These are phyloP conservation scores for Odontamblyopus lacepedii DNA, from an alignment of 2,797 vertebrate genomes.

Conservation along the genomic window DNA sequence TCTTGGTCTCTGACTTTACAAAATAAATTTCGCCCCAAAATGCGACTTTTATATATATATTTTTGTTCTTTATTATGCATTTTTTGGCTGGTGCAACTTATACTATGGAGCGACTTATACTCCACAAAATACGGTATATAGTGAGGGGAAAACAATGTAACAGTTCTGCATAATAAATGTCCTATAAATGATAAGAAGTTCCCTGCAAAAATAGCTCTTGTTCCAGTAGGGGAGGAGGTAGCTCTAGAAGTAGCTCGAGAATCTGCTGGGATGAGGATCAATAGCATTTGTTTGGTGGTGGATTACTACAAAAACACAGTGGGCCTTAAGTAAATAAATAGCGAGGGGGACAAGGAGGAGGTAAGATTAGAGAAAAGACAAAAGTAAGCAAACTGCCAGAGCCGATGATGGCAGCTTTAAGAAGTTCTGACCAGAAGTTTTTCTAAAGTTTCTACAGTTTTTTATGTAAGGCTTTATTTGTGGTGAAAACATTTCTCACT, in stretches of 20 bases:
- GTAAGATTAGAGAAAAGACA: conserved; percentile 1
- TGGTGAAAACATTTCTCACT: background rate
- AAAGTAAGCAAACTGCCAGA: conserved; percentile 21
- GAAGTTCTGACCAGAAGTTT: conserved; percentile 15
- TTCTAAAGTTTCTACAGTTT: background rate
- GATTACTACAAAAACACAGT: conserved; percentile 60
- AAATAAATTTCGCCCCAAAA: too few species aligned
- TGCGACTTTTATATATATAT: too few species aligned
- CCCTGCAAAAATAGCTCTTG: conserved; percentile 48
- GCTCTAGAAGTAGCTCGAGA: background rate
- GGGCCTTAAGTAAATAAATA: conserved; percentile 47
- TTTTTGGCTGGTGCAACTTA: too few species aligned
- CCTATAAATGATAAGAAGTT: conserved; percentile 55
- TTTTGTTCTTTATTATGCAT: too few species aligned
- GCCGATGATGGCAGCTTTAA: conserved; percentile 19
- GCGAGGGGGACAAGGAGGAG: conserved; percentile 11
- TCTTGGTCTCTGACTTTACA: too few species aligned
- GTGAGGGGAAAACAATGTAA: too few species aligned
- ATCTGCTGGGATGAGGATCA: conserved; percentile 35
- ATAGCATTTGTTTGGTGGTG: conserved; percentile 56
- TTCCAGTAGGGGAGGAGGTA: conserved; percentile 41
- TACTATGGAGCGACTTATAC: too few species aligned
- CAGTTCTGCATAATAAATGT: too few species aligned
- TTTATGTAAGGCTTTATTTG: background rate
- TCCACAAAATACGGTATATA: too few species aligned